phyloP scores from a whole-genome alignment of 2,113 vertebrate genomes.

The Cololabis saira region DNA sequence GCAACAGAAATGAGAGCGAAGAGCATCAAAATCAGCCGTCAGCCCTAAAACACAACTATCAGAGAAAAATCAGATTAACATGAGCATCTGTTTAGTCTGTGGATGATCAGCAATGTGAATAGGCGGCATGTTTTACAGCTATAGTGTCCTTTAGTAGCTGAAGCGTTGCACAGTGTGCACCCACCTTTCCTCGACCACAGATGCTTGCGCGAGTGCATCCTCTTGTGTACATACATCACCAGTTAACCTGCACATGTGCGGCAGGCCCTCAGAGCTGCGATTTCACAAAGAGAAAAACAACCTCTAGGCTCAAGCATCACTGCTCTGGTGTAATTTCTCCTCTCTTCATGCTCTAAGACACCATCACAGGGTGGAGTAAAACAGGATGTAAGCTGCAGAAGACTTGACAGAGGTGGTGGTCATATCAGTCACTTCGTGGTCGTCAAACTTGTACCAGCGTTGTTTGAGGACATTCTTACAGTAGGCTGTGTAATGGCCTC shows the following conservation, averaged over 20 bases:
- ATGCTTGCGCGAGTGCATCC: constrained; percentile 2
- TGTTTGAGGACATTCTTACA: constrained; percentile 91
- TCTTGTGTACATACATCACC: background rate
- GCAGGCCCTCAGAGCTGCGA: constrained; percentile 48
- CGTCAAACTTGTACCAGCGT: constrained; percentile 98
- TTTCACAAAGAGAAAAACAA: constrained; percentile 33
- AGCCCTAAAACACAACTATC: constrained; percentile 43
- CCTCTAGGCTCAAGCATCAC: constrained; percentile 34
- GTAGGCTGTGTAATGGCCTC: constrained; percentile 97
- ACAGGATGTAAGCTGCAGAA: constrained; percentile 96
- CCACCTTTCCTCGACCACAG: constrained; percentile 1
- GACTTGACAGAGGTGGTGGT: constrained; percentile 92
- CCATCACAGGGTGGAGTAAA: constrained; percentile 91
- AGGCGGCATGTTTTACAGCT: constrained; percentile 56
- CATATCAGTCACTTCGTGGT: constrained; percentile 95
- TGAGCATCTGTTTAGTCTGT: constrained; percentile 53
- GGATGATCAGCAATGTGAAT: constrained; percentile 49
- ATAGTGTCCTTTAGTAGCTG: constrained; percentile 58
- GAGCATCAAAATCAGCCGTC: constrained; percentile 56
- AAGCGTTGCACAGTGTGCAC: constrained; percentile 53
- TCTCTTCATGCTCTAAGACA: constrained; percentile 67
- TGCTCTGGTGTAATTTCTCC: constrained; percentile 23
- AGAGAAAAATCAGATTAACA: constrained; percentile 37
- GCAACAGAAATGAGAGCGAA: constrained; percentile 66
- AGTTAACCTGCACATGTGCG: constrained; percentile 10